These are phyloP conservation scores for Orchestia grillus DNA, from an alignment of 1,140 invertebrate genomes.

Conservation along the genomic window DNA sequence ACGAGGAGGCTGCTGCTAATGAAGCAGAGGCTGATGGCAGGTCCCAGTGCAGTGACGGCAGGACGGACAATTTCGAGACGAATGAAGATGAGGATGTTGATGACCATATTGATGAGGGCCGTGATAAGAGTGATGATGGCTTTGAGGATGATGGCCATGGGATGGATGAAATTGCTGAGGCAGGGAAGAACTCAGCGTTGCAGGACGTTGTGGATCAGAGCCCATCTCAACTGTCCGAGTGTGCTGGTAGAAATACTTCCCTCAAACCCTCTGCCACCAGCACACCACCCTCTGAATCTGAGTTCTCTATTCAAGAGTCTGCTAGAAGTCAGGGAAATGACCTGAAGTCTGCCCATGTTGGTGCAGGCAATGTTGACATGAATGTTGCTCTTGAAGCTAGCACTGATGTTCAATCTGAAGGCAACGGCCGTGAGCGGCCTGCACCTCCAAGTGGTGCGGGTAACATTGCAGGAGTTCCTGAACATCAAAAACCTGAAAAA, in stretches of 20 bases:
- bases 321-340: neutral
- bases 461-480: neutral
- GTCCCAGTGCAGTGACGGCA: too few relatives aligned
- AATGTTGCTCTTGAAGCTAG: neutral
- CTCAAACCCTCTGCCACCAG: neutral
- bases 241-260: neutral
- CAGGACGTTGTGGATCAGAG: neutral
- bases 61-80: neutral
- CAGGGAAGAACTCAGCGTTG: neutral
- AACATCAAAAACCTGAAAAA: neutral
- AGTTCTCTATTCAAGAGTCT: neutral
- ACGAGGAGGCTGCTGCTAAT: neutral
- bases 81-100: neutral
- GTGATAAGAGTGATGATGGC: neutral
- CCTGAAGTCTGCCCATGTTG: neutral
- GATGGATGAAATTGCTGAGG: conserved; percentile 6
- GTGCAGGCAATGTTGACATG: neutral
- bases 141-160: conserved; percentile 19
- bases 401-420: neutral
- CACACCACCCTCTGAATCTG: neutral
- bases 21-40: neutral
- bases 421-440: neutral
- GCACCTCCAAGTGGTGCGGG: neutral
- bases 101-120: neutral
- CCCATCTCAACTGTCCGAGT: neutral